These are phyloP conservation scores for Leptinotarsa defecta DNA, from an alignment of 1,140 invertebrate species.

Conservation along the genomic window DNA sequence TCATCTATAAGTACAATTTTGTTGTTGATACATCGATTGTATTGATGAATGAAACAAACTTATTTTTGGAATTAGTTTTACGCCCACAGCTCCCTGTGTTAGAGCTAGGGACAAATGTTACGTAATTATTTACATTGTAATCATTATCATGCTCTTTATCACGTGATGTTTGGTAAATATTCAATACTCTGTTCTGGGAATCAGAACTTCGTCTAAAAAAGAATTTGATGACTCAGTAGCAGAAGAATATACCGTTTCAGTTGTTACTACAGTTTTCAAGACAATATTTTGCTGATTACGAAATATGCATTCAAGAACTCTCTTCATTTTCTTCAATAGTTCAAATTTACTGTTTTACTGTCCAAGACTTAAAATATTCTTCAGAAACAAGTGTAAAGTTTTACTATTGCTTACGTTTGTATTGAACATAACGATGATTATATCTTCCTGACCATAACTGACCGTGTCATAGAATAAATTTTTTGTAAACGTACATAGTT, in stretches of 20 bases:
- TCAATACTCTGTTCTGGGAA: not conserved
- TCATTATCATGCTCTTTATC: not conserved
- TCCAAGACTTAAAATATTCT: no score
- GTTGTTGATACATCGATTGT: not conserved
- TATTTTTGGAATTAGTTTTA: not conserved
- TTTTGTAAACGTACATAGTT: no score
- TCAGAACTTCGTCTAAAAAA: slow-evolving; percentile 8
- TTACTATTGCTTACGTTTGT: no score
- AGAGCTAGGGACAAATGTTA: not conserved
- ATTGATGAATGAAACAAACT: not conserved
- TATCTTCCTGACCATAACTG: no score
- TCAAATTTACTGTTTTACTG: not conserved
- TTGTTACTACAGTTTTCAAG: not conserved
- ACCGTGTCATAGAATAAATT: no score
- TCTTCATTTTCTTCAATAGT: not conserved
- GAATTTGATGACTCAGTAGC: slow-evolving; percentile 7
- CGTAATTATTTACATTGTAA: not conserved
- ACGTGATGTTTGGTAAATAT: not conserved
- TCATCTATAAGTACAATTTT: slow-evolving; percentile 14
- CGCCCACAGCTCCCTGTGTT: not conserved
- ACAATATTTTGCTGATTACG: slow-evolving; percentile 9
- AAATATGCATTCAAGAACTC: not conserved
- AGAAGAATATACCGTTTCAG: not conserved
- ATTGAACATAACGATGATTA: no score
- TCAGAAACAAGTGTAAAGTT: no score